phyloP scores from a whole-genome alignment of 2,888 invertebrate genomes.

The Sphaerophoria taeniata region DNA sequence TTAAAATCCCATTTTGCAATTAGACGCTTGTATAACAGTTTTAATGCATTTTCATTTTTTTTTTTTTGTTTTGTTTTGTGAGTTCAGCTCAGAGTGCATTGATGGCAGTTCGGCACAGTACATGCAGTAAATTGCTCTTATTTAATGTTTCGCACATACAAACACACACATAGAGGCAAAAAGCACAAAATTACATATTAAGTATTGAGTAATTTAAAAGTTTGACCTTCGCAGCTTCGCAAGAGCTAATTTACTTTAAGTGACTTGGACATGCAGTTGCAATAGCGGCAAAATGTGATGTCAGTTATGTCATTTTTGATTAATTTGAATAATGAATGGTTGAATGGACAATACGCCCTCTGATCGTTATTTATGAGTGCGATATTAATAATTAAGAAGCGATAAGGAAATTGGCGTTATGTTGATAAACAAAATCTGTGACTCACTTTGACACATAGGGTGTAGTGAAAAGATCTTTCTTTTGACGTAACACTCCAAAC shows the following conservation, averaged over 20 bases:
- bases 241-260: conserved; percentile 61
- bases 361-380: neutral
- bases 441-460: no score
- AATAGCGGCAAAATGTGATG: neutral
- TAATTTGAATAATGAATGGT: conserved; percentile 26
- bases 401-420: no score
- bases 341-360: neutral
- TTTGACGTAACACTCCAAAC: no score
- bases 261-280: conserved; percentile 47
- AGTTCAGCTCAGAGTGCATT: neutral
- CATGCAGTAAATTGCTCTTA: conserved; percentile 50
- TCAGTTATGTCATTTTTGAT: conserved; percentile 11
- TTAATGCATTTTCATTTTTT: neutral
- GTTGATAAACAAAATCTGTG: no score
- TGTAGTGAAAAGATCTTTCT: no score
- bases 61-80: neutral
- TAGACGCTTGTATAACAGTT: conserved; percentile 53
- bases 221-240: conserved; percentile 67
- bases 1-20: conserved; percentile 71
- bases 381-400: neutral
- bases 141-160: conserved; percentile 29
- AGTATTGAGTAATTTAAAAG: conserved; percentile 53
- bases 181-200: conserved; percentile 24
- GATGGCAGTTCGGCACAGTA: neutral
- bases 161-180: conserved; percentile 27